Evolutionary conservation across 2,797 vertebrate genomes (phyloP).

Genomic region (Propithecus deckenii): DNA sequence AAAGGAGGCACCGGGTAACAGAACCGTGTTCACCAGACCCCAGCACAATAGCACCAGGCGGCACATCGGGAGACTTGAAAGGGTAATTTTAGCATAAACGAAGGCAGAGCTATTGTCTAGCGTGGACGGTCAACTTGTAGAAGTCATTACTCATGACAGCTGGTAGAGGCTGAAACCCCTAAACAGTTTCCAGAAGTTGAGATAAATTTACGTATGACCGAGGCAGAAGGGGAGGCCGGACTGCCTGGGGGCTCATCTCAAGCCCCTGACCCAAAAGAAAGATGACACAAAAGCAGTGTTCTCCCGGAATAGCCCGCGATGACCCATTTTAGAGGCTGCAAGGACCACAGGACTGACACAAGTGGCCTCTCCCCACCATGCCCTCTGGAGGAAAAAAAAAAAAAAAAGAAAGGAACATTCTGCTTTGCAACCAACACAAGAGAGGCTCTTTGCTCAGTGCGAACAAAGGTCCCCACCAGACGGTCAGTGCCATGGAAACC

Average conservation of each 20-base stretch:
- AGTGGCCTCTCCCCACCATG: neutral
- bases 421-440: slow-evolving; percentile 57
- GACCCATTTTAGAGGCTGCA: neutral
- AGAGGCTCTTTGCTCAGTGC: slow-evolving; percentile 41
- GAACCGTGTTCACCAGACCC: neutral
- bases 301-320: neutral
- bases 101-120: neutral
- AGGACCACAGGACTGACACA: neutral
- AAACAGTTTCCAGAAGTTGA: neutral
- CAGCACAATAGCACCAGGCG: neutral
- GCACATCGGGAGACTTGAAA: accelerated
- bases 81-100: neutral
- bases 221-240: neutral
- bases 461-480: slow-evolving; percentile 76
- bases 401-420: neutral
- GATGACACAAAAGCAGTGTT: neutral
- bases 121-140: neutral
- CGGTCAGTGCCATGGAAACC: slow-evolving; percentile 73
- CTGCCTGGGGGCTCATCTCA: neutral
- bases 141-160: neutral
- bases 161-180: neutral
- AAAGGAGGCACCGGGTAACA: neutral
- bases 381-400: neutral
- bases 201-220: neutral
- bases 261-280: neutral